phyloP scores from a whole-genome alignment of 2,888 invertebrate genomes.

The Conchocele bisecta region DNA sequence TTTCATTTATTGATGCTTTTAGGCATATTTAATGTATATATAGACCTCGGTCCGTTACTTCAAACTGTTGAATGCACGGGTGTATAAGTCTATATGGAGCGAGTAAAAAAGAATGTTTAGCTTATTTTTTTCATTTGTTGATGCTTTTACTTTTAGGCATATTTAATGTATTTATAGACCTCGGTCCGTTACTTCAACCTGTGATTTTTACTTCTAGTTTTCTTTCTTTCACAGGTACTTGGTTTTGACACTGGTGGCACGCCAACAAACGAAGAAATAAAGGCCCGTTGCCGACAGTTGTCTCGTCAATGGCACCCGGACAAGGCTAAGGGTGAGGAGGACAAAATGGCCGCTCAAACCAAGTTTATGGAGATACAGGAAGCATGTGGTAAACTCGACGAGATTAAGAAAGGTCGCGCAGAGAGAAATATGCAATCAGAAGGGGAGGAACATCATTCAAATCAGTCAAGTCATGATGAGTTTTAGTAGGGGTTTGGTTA shows the following conservation, averaged over 20 bases:
- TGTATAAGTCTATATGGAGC: no score
- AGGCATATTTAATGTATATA: no score
- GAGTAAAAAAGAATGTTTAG: no score
- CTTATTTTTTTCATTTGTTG: no score
- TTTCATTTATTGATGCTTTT: no score
- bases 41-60: no score
- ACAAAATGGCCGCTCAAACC: constrained; percentile 89
- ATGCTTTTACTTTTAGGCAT: no score
- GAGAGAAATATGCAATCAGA: constrained; percentile 54
- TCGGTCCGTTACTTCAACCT: no score
- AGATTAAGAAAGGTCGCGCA: constrained; percentile 57
- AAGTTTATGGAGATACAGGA: constrained; percentile 96
- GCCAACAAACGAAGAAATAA: constrained; percentile 93
- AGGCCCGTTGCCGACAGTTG: constrained; percentile 90
- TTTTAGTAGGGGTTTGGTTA: no score
- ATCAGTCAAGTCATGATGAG: no score
- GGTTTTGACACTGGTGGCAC: constrained; percentile 87
- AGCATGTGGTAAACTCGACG: constrained; percentile 91
- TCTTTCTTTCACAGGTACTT: constrained; percentile 85
- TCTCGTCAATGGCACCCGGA: constrained; percentile 96
- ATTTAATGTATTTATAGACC: no score
- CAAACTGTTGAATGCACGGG: no score
- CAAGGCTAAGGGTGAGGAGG: constrained; percentile 90
- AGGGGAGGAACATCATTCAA: background rate
- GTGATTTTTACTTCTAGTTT: background rate